A percentile compares a stretch with the other conserved stretches of the same genome.
phyloP scores from a whole-genome alignment of 1,140 invertebrate genomes.

The Drosophila willistoni region DNA sequence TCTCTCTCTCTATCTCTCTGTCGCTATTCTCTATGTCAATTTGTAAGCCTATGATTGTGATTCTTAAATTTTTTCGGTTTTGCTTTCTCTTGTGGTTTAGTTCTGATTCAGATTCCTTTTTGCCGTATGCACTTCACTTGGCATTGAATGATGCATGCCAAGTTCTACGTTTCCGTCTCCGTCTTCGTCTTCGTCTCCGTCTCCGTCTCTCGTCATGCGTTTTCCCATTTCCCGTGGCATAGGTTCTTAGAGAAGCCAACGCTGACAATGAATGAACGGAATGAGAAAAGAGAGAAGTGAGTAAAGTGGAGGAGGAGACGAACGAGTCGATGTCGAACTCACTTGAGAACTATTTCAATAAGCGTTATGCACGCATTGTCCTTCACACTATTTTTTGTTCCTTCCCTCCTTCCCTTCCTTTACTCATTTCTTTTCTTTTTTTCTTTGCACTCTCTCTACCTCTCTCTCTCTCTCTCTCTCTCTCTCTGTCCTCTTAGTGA shows the following conservation, averaged over 20 bases:
- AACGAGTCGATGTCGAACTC: conserved; percentile 60
- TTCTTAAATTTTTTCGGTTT: background rate
- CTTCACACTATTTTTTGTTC: conserved; percentile 73
- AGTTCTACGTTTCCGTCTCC: background rate
- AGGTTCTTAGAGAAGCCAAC: conserved; percentile 39
- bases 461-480: background rate
- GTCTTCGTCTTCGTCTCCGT: background rate
- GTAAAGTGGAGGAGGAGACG: background rate
- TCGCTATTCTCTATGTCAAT: background rate
- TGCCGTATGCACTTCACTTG: conserved; percentile 33
- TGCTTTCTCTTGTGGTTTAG: background rate
- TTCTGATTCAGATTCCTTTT: conserved; percentile 5
- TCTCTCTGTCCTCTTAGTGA: background rate
- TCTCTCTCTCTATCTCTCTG: no score
- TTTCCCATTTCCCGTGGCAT: conserved; percentile 18
- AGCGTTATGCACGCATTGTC: conserved; percentile 77
- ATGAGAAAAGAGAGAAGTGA: background rate
- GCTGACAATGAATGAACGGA: conserved; percentile 36
- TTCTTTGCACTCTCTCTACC: background rate
- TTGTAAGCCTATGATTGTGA: background rate
- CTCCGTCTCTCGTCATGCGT: background rate
- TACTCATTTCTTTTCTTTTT: background rate
- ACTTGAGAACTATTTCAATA: conserved; percentile 81
- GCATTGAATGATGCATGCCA: conserved; percentile 25
- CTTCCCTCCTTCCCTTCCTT: background rate